Conservation (phyloP, 2,113 vertebrate genomes). For the Zapus hudsonius region DNA sequence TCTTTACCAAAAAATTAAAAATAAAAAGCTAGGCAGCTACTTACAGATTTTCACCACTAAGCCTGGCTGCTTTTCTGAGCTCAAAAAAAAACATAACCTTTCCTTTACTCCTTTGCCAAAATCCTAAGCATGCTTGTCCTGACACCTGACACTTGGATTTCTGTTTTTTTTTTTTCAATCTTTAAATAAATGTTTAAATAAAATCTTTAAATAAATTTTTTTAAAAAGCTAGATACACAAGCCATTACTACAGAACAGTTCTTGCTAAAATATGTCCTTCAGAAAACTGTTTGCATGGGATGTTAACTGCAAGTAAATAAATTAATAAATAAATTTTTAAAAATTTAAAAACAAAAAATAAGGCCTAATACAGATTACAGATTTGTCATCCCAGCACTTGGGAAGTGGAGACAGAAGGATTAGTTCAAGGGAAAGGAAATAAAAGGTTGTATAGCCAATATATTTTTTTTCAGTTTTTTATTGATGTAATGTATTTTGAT, state of each 20-base stretch:
- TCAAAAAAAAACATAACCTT: too few relatives aligned
- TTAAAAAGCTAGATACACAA: neutral
- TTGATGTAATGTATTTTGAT: too few relatives aligned
- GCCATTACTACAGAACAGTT: neutral
- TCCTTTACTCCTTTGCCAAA: too few relatives aligned
- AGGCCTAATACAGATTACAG: neutral
- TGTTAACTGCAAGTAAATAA: too few relatives aligned
- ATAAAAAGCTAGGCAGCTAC: neutral
- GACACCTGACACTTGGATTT: too few relatives aligned
- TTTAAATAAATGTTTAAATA: too few relatives aligned
- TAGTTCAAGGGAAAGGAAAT: neutral
- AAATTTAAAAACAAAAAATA: neutral
- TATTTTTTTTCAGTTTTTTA: too few relatives aligned
- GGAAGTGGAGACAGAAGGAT: neutral
- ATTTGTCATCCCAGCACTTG: neutral
- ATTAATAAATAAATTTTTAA: too few relatives aligned
- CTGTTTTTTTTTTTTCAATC: too few relatives aligned
- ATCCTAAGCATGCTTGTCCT: too few relatives aligned
- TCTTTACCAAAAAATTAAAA: conserved; percentile 7
- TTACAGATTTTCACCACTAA: too few relatives aligned
- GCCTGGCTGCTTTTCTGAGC: too few relatives aligned
- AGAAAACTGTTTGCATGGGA: conserved; percentile 3
- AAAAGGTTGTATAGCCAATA: neutral
- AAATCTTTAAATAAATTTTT: neutral
- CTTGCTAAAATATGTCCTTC: neutral